Evolutionary conservation across 2,888 invertebrate species (phyloP), one percentile per base, ranked within the genome.

Genomic region (Schizaphis graminum): DNA sequence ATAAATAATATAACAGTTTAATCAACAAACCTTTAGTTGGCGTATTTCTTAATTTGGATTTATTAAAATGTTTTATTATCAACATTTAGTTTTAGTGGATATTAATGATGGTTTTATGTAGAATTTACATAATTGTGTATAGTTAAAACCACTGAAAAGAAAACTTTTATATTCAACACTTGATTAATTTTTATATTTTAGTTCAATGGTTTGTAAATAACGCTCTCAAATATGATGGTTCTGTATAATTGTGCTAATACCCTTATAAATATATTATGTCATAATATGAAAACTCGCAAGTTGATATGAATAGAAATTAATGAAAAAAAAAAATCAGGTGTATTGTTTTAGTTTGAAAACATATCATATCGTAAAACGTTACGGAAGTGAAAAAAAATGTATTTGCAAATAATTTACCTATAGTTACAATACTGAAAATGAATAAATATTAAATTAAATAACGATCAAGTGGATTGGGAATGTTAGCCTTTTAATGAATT

Each of bases 191-290:
- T 44, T 91, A 44, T 56, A 85, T 91, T 91, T n/a, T 91, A 91
- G 56, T 85, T 85, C 85, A 85, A 85, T 91, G 91, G 56, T 57
- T 91, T 85, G 85, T 91, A 56, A 91, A 77, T 77, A 91, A 57
- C 57, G 28, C 41, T 85, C 56, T 56, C 85, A 44, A 91, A 28
- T 57, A 85, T 53, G 28, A 91, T 56, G 35, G 28, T 56, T 56
- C n/a, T 85, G 24, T 85, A 85, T 91, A 26, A 56, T 21, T 85
- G 56, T 85, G 56, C 28, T n/a, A 10, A 41, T 53, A 53, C 77
- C 28, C 44, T 28, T 91, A 49, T 49, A 61, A 49, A 90, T 35
- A 67, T 90, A 49, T 49, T 24, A 90, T 49, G 5, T 56, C 26
- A 49, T 53, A 53, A 47, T 88, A 47, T 41, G 5, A 56, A 89